phyloP scores from a whole-genome alignment of 2,113 vertebrate genomes.

The Dendropsophus ebraccatus region DNA sequence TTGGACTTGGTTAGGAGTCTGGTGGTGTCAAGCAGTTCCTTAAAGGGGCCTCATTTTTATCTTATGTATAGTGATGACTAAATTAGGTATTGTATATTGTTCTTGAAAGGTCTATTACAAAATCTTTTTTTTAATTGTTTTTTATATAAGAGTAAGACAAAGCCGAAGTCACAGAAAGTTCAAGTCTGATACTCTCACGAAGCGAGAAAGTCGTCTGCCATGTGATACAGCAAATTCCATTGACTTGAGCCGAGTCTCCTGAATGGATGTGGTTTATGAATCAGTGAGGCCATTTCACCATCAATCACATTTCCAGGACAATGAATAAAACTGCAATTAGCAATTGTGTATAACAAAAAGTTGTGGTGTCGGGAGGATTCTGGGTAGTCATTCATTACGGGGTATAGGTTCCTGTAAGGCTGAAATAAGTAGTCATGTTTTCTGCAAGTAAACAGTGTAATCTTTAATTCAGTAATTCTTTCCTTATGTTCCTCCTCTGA shows the following conservation, averaged over 20 bases:
- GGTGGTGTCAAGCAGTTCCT: background rate
- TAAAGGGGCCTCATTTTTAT: background rate
- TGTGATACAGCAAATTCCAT: conserved; percentile 42
- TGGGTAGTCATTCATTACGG: conserved; percentile 13
- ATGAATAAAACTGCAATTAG: conserved; percentile 8
- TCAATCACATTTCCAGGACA: conserved; percentile 45
- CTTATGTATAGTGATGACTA: background rate
- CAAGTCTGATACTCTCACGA: conserved; percentile 1
- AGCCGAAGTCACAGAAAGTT: conserved; percentile 3
- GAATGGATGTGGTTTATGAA: conserved; percentile 53
- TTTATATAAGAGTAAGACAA: background rate
- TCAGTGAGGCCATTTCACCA: conserved; percentile 11
- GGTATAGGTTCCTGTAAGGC: conserved; percentile 36
- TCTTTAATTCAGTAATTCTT: conserved; percentile 56
- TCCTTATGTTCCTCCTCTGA: conserved; percentile 53
- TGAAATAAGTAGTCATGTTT: conserved; percentile 34
- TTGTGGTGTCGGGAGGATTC: background rate
- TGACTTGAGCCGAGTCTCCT: conserved; percentile 13
- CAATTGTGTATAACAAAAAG: background rate
- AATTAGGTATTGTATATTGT: background rate
- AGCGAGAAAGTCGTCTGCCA: background rate
- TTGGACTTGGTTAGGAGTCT: background rate
- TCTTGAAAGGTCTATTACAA: background rate
- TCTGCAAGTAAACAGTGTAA: conserved; percentile 42
- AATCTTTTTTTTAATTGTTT: background rate